These are phyloP conservation scores for Torymus tubicola DNA, from an alignment of 2,888 invertebrate genomes.

Conservation along the genomic window DNA sequence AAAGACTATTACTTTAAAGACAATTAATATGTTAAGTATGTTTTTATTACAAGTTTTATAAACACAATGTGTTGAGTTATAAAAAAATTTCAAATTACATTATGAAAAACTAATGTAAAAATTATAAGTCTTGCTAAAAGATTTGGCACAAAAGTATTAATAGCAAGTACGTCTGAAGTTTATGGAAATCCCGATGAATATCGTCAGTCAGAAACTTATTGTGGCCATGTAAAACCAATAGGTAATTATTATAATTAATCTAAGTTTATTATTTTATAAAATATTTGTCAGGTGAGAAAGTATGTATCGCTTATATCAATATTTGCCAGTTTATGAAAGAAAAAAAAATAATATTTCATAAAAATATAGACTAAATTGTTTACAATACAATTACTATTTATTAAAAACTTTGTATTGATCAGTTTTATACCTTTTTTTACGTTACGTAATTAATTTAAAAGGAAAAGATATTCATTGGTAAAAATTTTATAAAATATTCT, in stretches of 20 bases:
- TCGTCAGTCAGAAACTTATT: slow-evolving; percentile 98
- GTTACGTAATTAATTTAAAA: too few species aligned
- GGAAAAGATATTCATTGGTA: too few species aligned
- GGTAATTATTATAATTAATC: slow-evolving; percentile 77
- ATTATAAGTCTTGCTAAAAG: slow-evolving; percentile 90
- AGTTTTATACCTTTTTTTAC: too few species aligned
- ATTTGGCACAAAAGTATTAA: slow-evolving; percentile 93
- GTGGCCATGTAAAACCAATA: slow-evolving; percentile 99
- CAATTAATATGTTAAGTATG: slow-evolving; percentile 92
- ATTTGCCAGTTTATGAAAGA: too few species aligned
- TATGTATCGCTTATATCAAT: too few species aligned
- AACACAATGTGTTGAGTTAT: slow-evolving; percentile 16
- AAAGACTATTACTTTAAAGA: slow-evolving; percentile 98
- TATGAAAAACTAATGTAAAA: slow-evolving; percentile 13
- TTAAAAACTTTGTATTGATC: too few species aligned
- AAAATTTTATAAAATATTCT: too few species aligned
- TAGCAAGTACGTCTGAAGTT: slow-evolving; percentile 99
- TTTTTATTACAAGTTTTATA: background rate
- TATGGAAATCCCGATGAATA: slow-evolving; percentile 99
- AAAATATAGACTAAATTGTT: too few species aligned
- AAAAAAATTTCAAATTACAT: background rate
- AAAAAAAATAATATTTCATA: too few species aligned
- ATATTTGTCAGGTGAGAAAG: too few species aligned
- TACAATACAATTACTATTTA: too few species aligned
- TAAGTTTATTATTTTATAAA: background rate